Evolutionary conservation across 2,888 invertebrate species (phyloP).

Genomic region (Hoplodrina blanda): DNA sequence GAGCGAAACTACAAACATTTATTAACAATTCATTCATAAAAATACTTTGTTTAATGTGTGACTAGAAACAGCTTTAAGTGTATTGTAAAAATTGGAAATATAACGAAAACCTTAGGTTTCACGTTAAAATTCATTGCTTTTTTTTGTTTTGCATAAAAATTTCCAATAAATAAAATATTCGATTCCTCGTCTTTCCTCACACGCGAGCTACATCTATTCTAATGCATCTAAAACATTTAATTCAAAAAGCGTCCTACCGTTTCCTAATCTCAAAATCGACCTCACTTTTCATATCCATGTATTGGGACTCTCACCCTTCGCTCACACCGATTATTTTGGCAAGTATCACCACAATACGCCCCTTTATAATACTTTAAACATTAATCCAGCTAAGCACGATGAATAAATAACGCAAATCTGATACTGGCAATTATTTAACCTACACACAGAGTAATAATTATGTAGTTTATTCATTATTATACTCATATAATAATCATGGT

Average conservation of each 20-base stretch:
- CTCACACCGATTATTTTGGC: constrained; percentile 86
- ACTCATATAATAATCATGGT: constrained; percentile 78
- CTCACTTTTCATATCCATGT: constrained; percentile 43
- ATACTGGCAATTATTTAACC: constrained; percentile 77
- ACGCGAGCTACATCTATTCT: constrained; percentile 51
- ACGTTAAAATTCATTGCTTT: constrained; percentile 11
- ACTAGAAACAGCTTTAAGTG: constrained; percentile 73
- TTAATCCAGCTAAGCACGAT: constrained; percentile 83
- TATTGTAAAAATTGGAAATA: constrained; percentile 61
- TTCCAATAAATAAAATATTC: constrained; percentile 50
- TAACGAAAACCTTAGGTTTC: constrained; percentile 9
- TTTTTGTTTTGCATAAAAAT: constrained; percentile 27
- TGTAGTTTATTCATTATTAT: constrained; percentile 66
- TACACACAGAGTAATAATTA: constrained; percentile 78
- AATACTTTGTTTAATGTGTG: constrained; percentile 67
- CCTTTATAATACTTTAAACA: constrained; percentile 66
- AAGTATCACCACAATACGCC: constrained; percentile 70
- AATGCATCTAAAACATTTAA: constrained; percentile 61
- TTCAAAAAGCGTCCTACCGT: constrained; percentile 53
- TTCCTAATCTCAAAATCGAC: constrained; percentile 37
- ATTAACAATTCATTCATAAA: constrained; percentile 60
- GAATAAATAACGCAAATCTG: constrained; percentile 71
- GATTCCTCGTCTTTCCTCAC: constrained; percentile 33
- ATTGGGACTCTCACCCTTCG: constrained; percentile 62
- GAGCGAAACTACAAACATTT: constrained; percentile 72